These are phyloP conservation scores for Sphaerophoria taeniata DNA, from an alignment of 2,888 invertebrate species.

Conservation along the genomic window DNA sequence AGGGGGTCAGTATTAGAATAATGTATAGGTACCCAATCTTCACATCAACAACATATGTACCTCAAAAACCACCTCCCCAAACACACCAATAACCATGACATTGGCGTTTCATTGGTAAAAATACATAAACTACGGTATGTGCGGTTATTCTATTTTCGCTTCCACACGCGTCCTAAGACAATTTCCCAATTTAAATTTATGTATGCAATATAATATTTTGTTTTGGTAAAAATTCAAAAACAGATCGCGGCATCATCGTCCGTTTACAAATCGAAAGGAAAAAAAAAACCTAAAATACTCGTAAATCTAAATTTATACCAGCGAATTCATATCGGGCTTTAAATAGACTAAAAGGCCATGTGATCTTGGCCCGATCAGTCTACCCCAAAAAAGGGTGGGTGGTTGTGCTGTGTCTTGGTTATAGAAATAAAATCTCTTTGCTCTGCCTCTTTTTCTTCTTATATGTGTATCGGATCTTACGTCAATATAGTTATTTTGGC, in stretches of 20 bases:
- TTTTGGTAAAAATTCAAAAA: constrained; percentile 44
- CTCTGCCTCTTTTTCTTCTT: not conserved
- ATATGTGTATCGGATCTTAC: constrained; percentile 11
- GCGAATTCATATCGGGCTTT: constrained; percentile 48
- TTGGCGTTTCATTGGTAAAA: constrained; percentile 53
- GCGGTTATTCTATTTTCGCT: constrained; percentile 42
- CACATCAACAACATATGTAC: not conserved
- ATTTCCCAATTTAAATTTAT: constrained; percentile 57
- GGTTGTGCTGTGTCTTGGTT: constrained; percentile 46
- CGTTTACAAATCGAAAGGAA: constrained; percentile 18
- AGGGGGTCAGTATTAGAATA: not conserved
- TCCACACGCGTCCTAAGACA: constrained; percentile 41
- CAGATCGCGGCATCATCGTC: constrained; percentile 49
- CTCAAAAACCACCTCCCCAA: not conserved
- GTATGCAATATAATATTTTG: constrained; percentile 33
- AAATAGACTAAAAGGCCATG: constrained; percentile 62
- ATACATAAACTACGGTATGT: constrained; percentile 16
- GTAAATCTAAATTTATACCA: constrained; percentile 57
- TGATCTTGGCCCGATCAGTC: constrained; percentile 61
- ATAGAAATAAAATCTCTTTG: constrained; percentile 56
- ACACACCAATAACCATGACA: constrained; percentile 40
- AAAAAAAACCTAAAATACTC: constrained; percentile 9
- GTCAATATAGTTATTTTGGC: constrained; percentile 53
- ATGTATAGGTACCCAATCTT: not conserved
- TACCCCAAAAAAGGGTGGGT: constrained; percentile 73